Base-by-base conservation (phyloP, 2,888 invertebrate genomes). In the Electrophaes corylata region DNA sequence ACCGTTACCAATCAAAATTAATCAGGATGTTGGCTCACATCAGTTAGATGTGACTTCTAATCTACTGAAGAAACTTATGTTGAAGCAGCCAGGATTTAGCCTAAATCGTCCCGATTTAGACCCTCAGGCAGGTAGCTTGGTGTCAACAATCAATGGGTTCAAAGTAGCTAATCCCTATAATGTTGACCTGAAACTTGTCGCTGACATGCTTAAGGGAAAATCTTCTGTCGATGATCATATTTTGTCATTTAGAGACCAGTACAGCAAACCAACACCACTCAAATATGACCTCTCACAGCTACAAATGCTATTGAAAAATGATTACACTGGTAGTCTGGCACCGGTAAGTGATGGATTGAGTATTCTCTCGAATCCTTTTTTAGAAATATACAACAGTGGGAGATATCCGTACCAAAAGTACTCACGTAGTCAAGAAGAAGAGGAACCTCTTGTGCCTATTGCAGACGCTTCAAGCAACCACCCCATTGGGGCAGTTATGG, bases 101-200 rank as follows among this genome's bases (percentile, higher is more conserved):
- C 47, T 75, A 8, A 86, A 80, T 14, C 80, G 84, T 62, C 90
- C 86, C 10, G 88, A 90, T 52, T 69, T 83, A 12, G 86, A 90
- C 48, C 51, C 78, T 19, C 84, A 86, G 70, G 62, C 54, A 12
- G 49, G 69, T n/a, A 74, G 74, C 37, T 63, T 79, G 45, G 23
- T 92, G 43, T 84, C 92, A 2, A 91, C 84, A 0, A 88, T 92
- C 18, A 91, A 92, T 69, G 92, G 92, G 3, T 86, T 90, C 58
- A 87, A 88, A 79, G 87, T 92, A n/a, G 86, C 86, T 1, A 92
- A 92, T 65, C 92, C 92, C 11, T 92, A 86, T 57, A 92, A 92
- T 66, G 79, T 92, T 8, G 92, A 92, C 69, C 70, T 92, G 2
- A 91, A 89, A 73, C 68, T 92, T 39, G 88, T 92, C 1, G 85